Base-by-base conservation (phyloP, 2,888 invertebrate species). In the Conus canariensis region DNA sequence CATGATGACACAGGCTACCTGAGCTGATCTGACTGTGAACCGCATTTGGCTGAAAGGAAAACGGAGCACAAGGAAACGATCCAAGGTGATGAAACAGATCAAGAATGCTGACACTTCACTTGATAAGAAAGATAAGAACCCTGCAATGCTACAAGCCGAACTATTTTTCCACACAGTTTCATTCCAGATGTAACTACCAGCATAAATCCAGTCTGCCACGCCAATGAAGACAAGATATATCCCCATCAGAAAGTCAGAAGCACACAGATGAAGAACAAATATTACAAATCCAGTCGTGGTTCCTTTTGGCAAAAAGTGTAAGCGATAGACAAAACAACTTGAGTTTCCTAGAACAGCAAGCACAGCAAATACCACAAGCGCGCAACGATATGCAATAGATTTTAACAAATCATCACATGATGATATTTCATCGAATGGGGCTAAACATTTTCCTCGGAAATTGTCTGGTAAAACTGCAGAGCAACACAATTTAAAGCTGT, bases 61-160 rank as follows among this genome's bases (percentile, higher is more conserved):
- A 22, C 97, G 97, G 77, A 97, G 97, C 0, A 97, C 97, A 92
- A 97, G 96, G 93, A 97, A 97, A 22, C 97, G 97, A 94, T 97
- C 45, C 45, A 45, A 4, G 45, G 45, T 45, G 45, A 45, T 45
- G 45, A 45, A 3, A 45, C 45, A 45, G 45, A 45, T 45, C 45
- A 45, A 4, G 45, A 45, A 45, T 45, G 45, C 45, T 45, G 45
- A 45, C 45, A 45, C 45, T 45, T 45, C 45, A 45, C 45, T 45
- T 45, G 45, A 45, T 45, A 45, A 1, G 2, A 45, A 45, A 45
- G 45, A 45, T 45, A 45, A 45, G 45, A 45, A 45, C 45, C 45
- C 45, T 45, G 45, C 45, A 45, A 45, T 45, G 45, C 45, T 45
- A 45, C 45, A 45, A 45, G 87, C 87, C 7, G 25, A 30, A 45